Base-by-base conservation (phyloP, 2,113 vertebrate species). In the Lagopus leucura region DNA sequence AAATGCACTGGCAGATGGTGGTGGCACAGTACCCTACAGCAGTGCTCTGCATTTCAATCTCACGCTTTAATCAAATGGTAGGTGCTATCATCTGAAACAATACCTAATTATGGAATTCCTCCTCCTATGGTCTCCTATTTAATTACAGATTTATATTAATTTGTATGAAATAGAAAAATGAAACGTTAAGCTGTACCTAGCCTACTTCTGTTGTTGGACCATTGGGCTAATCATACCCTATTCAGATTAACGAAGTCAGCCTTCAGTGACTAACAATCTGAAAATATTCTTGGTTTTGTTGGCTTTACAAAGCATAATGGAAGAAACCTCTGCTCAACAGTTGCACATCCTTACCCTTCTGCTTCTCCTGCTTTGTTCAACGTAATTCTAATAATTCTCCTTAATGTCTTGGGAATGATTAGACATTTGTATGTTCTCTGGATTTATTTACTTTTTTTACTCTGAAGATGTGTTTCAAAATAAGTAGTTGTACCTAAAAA, bases 381-480 rank as follows among this genome's bases (percentile, higher is more conserved):
- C 34, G 82, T 79, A 69, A 85, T 84, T 93, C 40, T 69, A 71
- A 52, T 78, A 64, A 69, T 84, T 86, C 43, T 93, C 28, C 43
- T 77, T 78, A 91, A 73, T 38, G 19, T 63, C 77, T 72, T 89
- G 71, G 54, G 83, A 95, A 20, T 63, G 16, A 84, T 79, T 66
- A 79, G 48, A 79, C 42, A 67, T 85, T 40, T 89, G 28, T 76
- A 32, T 88, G 63, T 61, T 94, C 67, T 65, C 40, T 82, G 67
- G 45, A 52, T 18, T 93, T 61, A 88, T 71, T 86, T 65, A 86
- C 80, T 74, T 93, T 74, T 90, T 84, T 72, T 89, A 54, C 52
- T 86, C 71, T 73, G 76, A 86, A 94, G 89, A 90, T 78, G 48
- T 84, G 6, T 85, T 85, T n/a, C 43, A 92, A 93, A 95, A 69